A percentile compares a stretch with the other conserved stretches of the same genome.
phyloP scores from a whole-genome alignment of 2,797 vertebrate species.

The Melanotaenia trifasciata region DNA sequence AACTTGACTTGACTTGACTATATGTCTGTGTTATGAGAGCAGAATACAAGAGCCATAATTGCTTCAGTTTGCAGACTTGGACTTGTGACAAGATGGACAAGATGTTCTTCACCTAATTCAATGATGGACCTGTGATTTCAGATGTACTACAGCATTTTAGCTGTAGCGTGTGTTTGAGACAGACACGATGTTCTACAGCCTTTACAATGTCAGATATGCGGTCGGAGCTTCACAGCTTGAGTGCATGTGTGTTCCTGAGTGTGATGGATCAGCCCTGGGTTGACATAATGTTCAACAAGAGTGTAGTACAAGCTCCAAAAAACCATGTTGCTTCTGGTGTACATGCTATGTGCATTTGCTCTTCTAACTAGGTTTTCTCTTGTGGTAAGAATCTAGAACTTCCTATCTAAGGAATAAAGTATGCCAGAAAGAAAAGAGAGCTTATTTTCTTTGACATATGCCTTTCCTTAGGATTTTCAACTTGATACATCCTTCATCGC shows the following conservation, averaged over 20 bases:
- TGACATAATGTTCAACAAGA: conserved; percentile 79
- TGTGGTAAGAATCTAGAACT: conserved; percentile 46
- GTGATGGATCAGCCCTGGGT: conserved; percentile 74
- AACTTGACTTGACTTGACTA: background rate
- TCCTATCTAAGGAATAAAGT: conserved; percentile 2
- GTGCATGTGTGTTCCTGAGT: conserved; percentile 51
- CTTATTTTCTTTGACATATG: conserved; percentile 11
- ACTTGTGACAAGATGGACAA: conserved; percentile 68
- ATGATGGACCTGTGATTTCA: conserved; percentile 74
- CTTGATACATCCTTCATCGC: background rate
- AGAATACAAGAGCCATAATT: conserved; percentile 63
- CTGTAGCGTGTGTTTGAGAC: conserved; percentile 59
- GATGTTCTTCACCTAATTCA: conserved; percentile 69
- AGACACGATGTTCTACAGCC: conserved; percentile 78
- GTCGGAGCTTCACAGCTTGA: conserved; percentile 58
- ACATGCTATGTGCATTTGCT: conserved; percentile 77
- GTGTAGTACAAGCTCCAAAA: conserved; percentile 79
- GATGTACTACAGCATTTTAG: conserved; percentile 72
- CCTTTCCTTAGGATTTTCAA: background rate
- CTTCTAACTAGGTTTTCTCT: conserved; percentile 68
- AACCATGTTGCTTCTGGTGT: conserved; percentile 73
- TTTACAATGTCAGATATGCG: conserved; percentile 75
- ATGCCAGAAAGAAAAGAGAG: background rate
- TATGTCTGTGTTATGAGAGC: conserved; percentile 7
- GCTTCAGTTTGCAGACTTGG: conserved; percentile 57